Percentiles rank a stretch among this genome's conserved stretches.
Conservation (phyloP, 2,113 vertebrate species). For the Eudyptes chrysolophus region DNA sequence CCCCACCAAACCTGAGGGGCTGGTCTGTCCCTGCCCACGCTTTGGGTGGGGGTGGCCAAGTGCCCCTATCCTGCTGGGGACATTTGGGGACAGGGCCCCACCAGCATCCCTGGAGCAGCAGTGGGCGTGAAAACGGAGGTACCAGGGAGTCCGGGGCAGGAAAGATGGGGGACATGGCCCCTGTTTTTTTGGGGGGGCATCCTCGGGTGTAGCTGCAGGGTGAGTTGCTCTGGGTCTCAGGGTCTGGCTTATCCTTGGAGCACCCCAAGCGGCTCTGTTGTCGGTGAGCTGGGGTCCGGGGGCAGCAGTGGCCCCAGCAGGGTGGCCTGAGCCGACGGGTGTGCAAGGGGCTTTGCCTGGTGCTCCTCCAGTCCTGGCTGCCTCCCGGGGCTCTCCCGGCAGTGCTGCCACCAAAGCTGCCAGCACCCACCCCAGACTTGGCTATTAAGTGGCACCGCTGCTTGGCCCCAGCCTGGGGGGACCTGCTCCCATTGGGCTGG, state of each 20-base stretch:
- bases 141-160: fast-evolving
- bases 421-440: fast-evolving
- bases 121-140: neutral
- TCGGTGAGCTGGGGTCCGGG: fast-evolving
- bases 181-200: neutral
- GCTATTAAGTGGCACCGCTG: neutral
- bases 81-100: neutral
- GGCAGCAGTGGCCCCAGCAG: neutral
- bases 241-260: neutral
- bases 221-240: fast-evolving
- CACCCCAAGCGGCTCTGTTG: neutral
- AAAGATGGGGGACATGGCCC: neutral
- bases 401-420: neutral
- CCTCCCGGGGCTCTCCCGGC: neutral
- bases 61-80: neutral
- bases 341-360: fast-evolving
- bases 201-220: neutral
- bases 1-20: neutral
- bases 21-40: neutral
- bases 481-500: fast-evolving
- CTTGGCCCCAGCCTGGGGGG: neutral
- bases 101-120: neutral
- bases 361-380: neutral
- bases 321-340: fast-evolving
- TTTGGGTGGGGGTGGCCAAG: neutral